Evolutionary conservation across 2,797 vertebrate species (phyloP), one percentile per base, ranked within the genome.

Genomic region (Ataeniobius toweri): DNA sequence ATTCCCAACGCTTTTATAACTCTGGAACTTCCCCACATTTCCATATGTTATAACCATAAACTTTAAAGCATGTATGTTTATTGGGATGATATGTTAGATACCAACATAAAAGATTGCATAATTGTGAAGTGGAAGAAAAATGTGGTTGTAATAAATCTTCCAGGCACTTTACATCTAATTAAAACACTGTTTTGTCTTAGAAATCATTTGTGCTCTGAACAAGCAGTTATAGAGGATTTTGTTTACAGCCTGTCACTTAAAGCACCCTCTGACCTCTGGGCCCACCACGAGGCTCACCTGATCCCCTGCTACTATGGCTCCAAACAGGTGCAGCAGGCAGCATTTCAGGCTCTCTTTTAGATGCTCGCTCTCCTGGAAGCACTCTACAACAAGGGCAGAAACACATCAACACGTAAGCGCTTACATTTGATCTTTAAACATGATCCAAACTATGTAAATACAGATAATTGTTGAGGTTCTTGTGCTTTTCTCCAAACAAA

Each of bases 281-380:
- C 10, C 18, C 8, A 39, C 24, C 41, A 22, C 69, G 22, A 53
- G 8, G 18, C 71, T 95, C 90, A 99, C 98, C 97, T 99, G 98
- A 81, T 97, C 97, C 75, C 98, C 98, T 26, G 97, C 97, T 73
- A 99, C 95, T 82, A 99, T 96, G 77, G 98, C 96, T 88, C 98
- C 98, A 91, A 99, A 99, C 76, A 99, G 96, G 93, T 99, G 98
- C 46, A 99, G 92, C 76, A 99, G 89, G 85, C 97, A 99, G 93
- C 98, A 99, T 83, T 99, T 99, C 65, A 99, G 94, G 85, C 97
- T 99, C 89, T 99, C 97, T 87, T 99, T 99, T 85, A 99, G 96
- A 93, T 99, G 98, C 81, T 99, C 98, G 18, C 98, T 98, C 94
- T 99, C 98, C 94, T 99, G 98, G 95, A 99, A 99, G 94, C 98